These are phyloP conservation scores for Sarcophaga carnaria DNA, from an alignment of 2,888 invertebrate genomes.

Conservation along the genomic window DNA sequence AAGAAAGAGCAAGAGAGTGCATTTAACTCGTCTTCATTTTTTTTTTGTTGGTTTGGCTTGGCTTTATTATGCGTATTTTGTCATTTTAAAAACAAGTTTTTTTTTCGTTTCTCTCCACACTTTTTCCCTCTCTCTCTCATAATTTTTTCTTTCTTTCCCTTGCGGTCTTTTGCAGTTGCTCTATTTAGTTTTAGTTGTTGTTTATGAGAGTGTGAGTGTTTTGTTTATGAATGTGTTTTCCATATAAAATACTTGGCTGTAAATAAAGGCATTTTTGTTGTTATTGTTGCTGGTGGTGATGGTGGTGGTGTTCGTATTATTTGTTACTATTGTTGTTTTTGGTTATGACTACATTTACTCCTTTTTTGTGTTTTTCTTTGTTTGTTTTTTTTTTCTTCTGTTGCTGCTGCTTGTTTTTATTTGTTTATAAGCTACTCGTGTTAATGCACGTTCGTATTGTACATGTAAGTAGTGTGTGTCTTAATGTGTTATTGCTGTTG, in stretches of 20 bases:
- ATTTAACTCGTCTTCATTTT: background rate
- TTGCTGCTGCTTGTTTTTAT: background rate
- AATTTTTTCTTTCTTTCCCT: no score
- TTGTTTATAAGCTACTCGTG: constrained; percentile 22
- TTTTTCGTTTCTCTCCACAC: background rate
- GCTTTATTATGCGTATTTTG: constrained; percentile 49
- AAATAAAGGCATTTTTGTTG: constrained; percentile 8
- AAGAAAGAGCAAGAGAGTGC: constrained; percentile 5
- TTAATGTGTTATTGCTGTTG: constrained; percentile 45
- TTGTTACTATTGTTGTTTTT: constrained; percentile 45
- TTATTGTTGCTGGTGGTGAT: background rate
- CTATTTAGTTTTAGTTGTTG: background rate
- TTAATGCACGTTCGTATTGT: background rate
- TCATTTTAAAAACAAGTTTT: constrained; percentile 40
- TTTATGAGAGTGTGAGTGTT: constrained; percentile 1
- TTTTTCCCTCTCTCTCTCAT: no score
- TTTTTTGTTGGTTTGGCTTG: background rate
- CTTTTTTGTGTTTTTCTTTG: constrained; percentile 26
- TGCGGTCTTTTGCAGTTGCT: background rate
- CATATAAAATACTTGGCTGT: background rate
- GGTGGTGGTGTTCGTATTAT: background rate
- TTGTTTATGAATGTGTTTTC: background rate
- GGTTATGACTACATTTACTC: constrained; percentile 55
- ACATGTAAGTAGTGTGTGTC: constrained; percentile 17
- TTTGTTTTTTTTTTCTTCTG: background rate